phyloP scores from a whole-genome alignment of 2,797 vertebrate genomes.

The Buphagus erythrorhynchus region DNA sequence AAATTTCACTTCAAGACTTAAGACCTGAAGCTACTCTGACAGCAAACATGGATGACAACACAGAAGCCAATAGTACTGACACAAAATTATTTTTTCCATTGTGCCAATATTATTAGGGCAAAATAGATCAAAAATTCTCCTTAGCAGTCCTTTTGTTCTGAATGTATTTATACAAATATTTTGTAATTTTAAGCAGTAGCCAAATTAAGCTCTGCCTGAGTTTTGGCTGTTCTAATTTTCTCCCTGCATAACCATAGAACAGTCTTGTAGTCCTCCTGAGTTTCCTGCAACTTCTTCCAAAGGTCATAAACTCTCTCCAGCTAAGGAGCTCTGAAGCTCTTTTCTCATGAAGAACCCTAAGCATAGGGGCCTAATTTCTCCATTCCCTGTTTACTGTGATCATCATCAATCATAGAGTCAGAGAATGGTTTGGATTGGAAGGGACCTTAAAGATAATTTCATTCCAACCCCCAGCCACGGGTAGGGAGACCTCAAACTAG shows the following conservation, averaged over 20 bases:
- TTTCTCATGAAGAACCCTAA: not conserved
- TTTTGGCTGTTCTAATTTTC: not conserved
- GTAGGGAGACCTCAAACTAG: not conserved
- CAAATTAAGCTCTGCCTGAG: not conserved
- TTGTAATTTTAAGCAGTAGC: not conserved
- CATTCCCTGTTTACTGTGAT: not conserved
- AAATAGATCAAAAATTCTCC: not conserved
- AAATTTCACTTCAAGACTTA: not conserved
- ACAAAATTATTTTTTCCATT: not conserved
- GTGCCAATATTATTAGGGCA: not conserved
- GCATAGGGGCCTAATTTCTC: not conserved
- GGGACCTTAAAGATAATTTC: not conserved
- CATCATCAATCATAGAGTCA: not conserved
- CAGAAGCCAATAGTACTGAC: not conserved
- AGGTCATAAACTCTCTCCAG: not conserved
- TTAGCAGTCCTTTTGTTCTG: not conserved
- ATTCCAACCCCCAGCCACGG: rapidly evolving
- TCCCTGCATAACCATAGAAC: not conserved
- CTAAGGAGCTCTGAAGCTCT: not conserved
- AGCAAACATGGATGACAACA: not conserved
- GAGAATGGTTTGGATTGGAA: not conserved
- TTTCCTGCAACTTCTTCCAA: not conserved
- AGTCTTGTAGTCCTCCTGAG: not conserved
- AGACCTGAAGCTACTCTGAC: not conserved
- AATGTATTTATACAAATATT: not conserved